phyloP scores from a whole-genome alignment of 1,140 invertebrate genomes.

The Mycetomoellerius zeteki region DNA sequence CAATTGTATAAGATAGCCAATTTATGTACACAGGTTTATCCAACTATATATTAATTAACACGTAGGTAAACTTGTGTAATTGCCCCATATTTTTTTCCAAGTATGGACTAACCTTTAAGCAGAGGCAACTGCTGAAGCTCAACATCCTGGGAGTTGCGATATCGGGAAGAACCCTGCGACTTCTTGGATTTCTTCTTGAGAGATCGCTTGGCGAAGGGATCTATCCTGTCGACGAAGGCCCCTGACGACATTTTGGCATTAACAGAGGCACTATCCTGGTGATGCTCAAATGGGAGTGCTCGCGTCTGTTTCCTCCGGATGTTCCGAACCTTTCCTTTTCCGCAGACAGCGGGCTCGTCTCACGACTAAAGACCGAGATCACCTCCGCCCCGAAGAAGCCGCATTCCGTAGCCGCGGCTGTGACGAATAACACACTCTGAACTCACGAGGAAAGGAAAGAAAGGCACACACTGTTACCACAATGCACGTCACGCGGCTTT shows the following conservation, averaged over 20 bases:
- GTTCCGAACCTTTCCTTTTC: neutral
- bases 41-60: too few species aligned
- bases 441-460: conserved; percentile 60
- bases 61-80: too few species aligned
- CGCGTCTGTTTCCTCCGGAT: neutral
- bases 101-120: conserved; percentile 92
- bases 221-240: conserved; percentile 97
- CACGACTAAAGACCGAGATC: conserved; percentile 64
- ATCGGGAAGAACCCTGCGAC: conserved; percentile 96
- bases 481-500: conserved; percentile 61
- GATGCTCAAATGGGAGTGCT: neutral
- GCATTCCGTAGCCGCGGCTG: conserved; percentile 67
- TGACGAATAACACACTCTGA: conserved; percentile 37
- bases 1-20: too few species aligned
- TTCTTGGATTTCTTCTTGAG: conserved; percentile 97
- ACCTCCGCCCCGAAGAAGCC: conserved; percentile 68
- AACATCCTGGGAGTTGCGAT: conserved; percentile 95
- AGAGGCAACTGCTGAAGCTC: conserved; percentile 95
- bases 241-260: conserved; percentile 91
- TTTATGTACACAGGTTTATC: too few species aligned
- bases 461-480: conserved; percentile 43
- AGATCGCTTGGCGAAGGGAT: conserved; percentile 96
- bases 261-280: conserved; percentile 77
- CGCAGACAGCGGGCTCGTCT: neutral
- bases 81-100: too few species aligned